Percentiles rank a stretch among this genome's conserved stretches.
Evolutionary conservation across 2,888 invertebrate genomes (phyloP).

Genomic region (Belgica antarctica): DNA sequence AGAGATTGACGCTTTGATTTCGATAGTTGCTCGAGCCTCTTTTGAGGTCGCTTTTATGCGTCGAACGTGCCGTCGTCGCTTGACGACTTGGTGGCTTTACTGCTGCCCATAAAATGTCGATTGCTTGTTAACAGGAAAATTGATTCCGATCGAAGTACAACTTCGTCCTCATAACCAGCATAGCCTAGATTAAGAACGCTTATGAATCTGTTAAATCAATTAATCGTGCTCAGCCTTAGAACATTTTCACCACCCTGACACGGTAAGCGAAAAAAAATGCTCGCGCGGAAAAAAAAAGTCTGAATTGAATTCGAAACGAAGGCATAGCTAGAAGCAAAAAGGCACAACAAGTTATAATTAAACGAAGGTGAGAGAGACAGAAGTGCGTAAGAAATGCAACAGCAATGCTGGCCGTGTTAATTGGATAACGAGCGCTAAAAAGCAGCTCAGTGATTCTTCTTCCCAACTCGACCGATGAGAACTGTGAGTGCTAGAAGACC

Average conservation of each 20-base stretch:
- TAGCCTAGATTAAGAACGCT: neutral
- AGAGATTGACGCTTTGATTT: neutral
- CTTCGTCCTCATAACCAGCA: neutral
- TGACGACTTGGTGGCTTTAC: neutral
- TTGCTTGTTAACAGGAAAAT: no score
- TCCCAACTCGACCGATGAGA: neutral
- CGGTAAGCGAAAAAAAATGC: constrained; percentile 9
- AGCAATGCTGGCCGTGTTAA: neutral
- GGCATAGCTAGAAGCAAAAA: neutral
- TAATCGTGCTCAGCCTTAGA: constrained; percentile 7
- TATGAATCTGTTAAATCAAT: constrained; percentile 13
- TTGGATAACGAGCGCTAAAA: neutral
- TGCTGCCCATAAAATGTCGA: neutral
- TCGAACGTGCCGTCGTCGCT: neutral
- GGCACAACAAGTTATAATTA: neutral
- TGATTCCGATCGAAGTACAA: no score
- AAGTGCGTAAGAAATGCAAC: constrained; percentile 20
- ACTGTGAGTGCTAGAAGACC: neutral
- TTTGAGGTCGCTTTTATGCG: neutral
- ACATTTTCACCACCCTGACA: constrained; percentile 29
- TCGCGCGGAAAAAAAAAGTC: neutral
- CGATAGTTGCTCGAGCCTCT: neutral
- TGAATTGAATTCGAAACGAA: neutral
- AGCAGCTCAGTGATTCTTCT: neutral
- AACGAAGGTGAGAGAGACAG: neutral